Percentiles rank a stretch among this genome's conserved stretches.
phyloP scores from a whole-genome alignment of 92 coral and sea anemone genomes.

The Zoanthus solanderi region DNA sequence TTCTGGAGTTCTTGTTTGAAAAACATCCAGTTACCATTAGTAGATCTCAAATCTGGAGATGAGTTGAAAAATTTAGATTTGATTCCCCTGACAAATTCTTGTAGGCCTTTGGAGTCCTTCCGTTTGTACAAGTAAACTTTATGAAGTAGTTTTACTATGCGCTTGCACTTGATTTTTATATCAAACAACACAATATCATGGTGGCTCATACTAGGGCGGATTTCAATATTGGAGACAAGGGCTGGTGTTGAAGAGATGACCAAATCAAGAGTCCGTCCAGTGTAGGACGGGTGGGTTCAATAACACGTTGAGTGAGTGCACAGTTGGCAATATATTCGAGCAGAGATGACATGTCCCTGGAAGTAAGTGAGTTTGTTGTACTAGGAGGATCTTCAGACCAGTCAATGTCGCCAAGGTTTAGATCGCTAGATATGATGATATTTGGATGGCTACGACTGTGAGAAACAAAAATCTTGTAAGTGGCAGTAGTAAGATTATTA shows the following conservation, averaged over 20 bases:
- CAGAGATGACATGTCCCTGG: conserved; percentile 16
- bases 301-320: conserved; percentile 10
- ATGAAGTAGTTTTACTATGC: too few species aligned
- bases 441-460: conserved; percentile 9
- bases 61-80: conserved; percentile 35
- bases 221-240: conserved; percentile 21
- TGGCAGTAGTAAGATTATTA: conserved; percentile 31
- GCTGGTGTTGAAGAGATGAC: conserved; percentile 35
- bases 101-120: too few species aligned
- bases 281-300: conserved; percentile 12
- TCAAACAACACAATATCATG: too few species aligned
- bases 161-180: too few species aligned
- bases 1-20: conserved; percentile 23
- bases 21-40: conserved; percentile 33
- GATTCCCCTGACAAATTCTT: conserved; percentile 15
- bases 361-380: conserved; percentile 33
- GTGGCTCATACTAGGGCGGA: too few species aligned
- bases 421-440: conserved; percentile 17
- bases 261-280: conserved; percentile 19
- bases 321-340: conserved; percentile 5
- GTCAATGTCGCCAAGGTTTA: conserved; percentile 34
- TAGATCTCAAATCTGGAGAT: conserved; percentile 41
- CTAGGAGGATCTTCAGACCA: conserved; percentile 36
- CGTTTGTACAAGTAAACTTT: too few species aligned
- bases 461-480: conserved; percentile 37